phyloP scores from a whole-genome alignment of 2,888 invertebrate genomes.

The Scaeva pyrastri region DNA sequence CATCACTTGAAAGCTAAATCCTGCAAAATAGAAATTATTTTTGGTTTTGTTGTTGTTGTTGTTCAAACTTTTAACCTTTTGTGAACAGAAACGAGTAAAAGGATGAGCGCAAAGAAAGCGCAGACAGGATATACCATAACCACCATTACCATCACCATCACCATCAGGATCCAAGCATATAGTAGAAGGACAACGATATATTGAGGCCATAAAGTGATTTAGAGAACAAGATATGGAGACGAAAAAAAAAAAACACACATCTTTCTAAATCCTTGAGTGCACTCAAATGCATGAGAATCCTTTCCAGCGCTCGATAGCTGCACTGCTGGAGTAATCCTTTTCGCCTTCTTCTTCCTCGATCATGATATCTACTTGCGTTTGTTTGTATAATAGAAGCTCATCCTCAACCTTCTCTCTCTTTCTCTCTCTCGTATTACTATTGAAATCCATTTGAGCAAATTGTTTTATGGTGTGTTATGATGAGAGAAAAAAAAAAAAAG shows the following conservation, averaged over 20 bases:
- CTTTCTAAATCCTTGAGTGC: slow-evolving; percentile 35
- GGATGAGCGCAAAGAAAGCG: slow-evolving; percentile 24
- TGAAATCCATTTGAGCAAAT: slow-evolving; percentile 53
- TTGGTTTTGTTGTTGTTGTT: slow-evolving; percentile 12
- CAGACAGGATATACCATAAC: slow-evolving; percentile 38
- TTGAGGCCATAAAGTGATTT: slow-evolving; percentile 52
- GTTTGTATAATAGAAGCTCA: slow-evolving; percentile 28
- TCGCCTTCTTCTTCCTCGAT: not conserved
- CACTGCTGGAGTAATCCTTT: slow-evolving; percentile 6
- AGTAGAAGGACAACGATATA: slow-evolving; percentile 40
- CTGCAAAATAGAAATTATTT: slow-evolving; percentile 40
- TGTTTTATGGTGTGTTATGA: slow-evolving; percentile 64
- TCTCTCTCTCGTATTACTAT: not conserved
- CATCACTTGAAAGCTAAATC: slow-evolving; percentile 33
- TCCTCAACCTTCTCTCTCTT: not conserved
- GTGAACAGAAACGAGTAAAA: not conserved
- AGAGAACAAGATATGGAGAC: slow-evolving; percentile 26
- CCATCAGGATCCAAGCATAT: not conserved
- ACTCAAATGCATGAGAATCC: slow-evolving; percentile 49
- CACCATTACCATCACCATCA: not conserved
- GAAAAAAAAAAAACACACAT: not conserved
- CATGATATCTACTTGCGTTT: slow-evolving; percentile 9
- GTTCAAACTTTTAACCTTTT: slow-evolving; percentile 53
- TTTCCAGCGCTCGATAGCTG: slow-evolving; percentile 7
- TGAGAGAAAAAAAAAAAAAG: slow-evolving; percentile 3